Conservation (phyloP, 2,113 vertebrate species). For the Planiliza haematocheilus region DNA sequence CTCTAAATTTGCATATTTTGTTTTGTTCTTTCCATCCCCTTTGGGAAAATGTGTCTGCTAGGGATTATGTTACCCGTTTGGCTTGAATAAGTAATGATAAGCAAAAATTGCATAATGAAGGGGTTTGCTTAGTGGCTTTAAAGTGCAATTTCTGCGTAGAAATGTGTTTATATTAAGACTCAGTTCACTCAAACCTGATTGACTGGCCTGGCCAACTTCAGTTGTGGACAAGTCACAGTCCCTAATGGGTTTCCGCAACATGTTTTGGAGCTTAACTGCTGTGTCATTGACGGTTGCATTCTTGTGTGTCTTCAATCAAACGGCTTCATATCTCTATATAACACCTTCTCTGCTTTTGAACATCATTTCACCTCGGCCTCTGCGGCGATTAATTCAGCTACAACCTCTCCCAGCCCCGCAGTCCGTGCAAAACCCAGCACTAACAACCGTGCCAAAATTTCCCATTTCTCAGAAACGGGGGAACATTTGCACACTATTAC, state of each 20-base stretch:
- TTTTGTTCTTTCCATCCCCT: neutral
- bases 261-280: slow-evolving; percentile 20
- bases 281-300: slow-evolving; percentile 36
- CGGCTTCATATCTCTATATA: slow-evolving; percentile 21
- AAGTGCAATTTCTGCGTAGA: no score
- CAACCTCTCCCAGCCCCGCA: neutral
- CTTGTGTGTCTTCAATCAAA: slow-evolving; percentile 43
- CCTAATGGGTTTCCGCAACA: neutral
- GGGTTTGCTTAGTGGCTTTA: no score
- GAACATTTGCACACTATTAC: slow-evolving; percentile 53
- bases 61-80: neutral
- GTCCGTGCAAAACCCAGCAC: slow-evolving; percentile 2
- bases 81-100: no score
- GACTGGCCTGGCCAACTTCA: neutral
- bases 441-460: slow-evolving; percentile 17
- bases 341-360: slow-evolving; percentile 44
- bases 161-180: neutral
- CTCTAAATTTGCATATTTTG: neutral
- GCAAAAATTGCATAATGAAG: no score
- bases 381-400: slow-evolving; percentile 19
- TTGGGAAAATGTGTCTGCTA: slow-evolving; percentile 3
- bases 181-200: neutral
- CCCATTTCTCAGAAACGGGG: slow-evolving; percentile 47
- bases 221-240: neutral
- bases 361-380: slow-evolving; percentile 1